Evolutionary conservation across 2,797 vertebrate genomes (phyloP).

Genomic region (Anguilla pacifica): DNA sequence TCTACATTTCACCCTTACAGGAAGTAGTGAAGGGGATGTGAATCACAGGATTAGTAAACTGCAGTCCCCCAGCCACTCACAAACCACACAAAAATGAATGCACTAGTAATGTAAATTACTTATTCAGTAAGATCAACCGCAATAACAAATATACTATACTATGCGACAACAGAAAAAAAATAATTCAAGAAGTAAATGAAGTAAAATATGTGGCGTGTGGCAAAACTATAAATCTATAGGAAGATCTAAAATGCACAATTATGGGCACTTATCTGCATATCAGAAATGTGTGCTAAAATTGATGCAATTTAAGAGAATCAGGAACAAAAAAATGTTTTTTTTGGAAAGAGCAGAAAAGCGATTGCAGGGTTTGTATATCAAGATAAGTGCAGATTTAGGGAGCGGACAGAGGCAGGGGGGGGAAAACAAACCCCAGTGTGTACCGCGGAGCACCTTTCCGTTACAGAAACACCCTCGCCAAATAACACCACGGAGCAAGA

Average conservation of each 20-base stretch:
- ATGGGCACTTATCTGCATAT: neutral
- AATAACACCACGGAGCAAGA: slow-evolving; percentile 28
- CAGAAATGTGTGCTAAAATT: neutral
- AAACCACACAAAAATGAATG: neutral
- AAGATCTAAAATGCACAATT: neutral
- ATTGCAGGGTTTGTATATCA: slow-evolving; percentile 17
- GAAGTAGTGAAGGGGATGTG: neutral
- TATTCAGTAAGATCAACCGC: neutral
- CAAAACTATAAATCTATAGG: neutral
- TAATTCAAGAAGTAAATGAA: neutral
- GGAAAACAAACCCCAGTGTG: neutral
- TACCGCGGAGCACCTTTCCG: slow-evolving; percentile 13
- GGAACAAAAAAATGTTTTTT: neutral
- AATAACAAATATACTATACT: neutral
- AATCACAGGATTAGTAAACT: neutral
- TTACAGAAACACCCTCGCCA: slow-evolving; percentile 24
- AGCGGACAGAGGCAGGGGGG: slow-evolving; percentile 13
- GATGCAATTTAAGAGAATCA: slow-evolving; percentile 14
- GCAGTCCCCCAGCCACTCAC: neutral
- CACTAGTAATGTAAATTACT: neutral
- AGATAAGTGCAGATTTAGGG: slow-evolving; percentile 27
- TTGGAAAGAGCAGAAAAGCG: neutral
- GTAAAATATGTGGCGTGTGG: neutral
- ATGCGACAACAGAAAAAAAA: neutral
- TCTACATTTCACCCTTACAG: neutral